phyloP scores from a whole-genome alignment of 1,140 invertebrate species.

The Drosophila ficusphila region DNA sequence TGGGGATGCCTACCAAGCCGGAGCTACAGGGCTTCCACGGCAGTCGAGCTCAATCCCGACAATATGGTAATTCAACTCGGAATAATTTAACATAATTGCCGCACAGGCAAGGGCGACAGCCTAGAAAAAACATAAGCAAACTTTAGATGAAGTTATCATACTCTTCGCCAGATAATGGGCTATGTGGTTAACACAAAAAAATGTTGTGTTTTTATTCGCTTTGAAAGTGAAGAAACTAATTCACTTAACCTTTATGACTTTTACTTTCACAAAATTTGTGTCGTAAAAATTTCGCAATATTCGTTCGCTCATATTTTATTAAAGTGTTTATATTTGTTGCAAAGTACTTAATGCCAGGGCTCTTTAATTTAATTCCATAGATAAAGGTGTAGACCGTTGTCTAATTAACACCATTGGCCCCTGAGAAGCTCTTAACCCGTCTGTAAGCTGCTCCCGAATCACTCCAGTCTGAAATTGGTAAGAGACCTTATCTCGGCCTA shows the following conservation, averaged over 20 bases:
- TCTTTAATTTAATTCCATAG: too few relatives aligned
- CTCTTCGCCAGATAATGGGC: slow-evolving; percentile 4
- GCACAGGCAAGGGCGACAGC: slow-evolving; percentile 35
- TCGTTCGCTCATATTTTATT: too few relatives aligned
- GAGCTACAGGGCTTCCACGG: slow-evolving; percentile 5
- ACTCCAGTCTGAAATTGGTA: background rate
- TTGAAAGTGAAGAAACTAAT: too few relatives aligned
- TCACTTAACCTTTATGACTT: too few relatives aligned
- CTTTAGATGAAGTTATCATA: slow-evolving; percentile 20
- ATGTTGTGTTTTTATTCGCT: too few relatives aligned
- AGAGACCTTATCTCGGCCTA: slow-evolving; percentile 30
- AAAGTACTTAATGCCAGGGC: too few relatives aligned
- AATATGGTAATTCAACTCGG: slow-evolving; percentile 71
- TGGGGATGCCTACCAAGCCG: background rate
- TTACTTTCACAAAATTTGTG: too few relatives aligned
- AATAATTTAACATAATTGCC: slow-evolving; percentile 73
- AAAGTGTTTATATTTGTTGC: too few relatives aligned
- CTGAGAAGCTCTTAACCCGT: slow-evolving; percentile 45
- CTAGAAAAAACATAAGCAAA: slow-evolving; percentile 1
- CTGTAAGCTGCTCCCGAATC: background rate
- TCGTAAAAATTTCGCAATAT: too few relatives aligned
- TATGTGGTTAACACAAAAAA: background rate
- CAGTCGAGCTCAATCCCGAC: slow-evolving; percentile 51
- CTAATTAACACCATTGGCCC: slow-evolving; percentile 27
- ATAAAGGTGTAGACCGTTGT: too few relatives aligned